Evolutionary conservation across 2,113 vertebrate genomes (phyloP).

Genomic region (Nerophis lumbriciformis): DNA sequence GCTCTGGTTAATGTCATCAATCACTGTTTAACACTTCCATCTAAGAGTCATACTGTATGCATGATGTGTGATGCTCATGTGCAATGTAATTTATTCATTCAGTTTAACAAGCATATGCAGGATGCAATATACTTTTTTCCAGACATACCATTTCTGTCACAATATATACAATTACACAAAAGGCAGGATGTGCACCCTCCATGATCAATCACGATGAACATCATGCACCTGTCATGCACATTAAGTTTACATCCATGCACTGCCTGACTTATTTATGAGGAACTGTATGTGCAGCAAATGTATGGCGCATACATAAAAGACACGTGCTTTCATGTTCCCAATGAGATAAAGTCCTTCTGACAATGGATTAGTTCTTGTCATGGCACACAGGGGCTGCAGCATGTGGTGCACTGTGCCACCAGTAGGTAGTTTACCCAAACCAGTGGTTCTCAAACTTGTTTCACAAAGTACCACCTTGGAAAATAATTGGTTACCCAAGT

Average conservation of each 20-base stretch:
- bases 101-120: constrained; percentile 14
- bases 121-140: constrained; percentile 13
- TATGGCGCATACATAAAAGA: constrained; percentile 2
- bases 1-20: background rate
- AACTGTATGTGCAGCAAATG: constrained; percentile 21
- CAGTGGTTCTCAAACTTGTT: too few species aligned
- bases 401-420: constrained; percentile 5
- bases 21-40: constrained; percentile 5
- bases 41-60: constrained; percentile 4
- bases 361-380: constrained; percentile 6
- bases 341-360: background rate
- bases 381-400: constrained; percentile 1
- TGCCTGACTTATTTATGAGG: constrained; percentile 43
- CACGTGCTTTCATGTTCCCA: constrained; percentile 21
- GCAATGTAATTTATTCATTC: constrained; percentile 46
- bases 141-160: constrained; percentile 10
- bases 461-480: too few species aligned
- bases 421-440: background rate
- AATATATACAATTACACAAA: constrained; percentile 15
- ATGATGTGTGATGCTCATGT: constrained; percentile 16
- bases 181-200: constrained; percentile 1
- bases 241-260: constrained; percentile 26
- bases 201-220: constrained; percentile 26
- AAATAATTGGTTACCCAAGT: too few species aligned
- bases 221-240: background rate